These are phyloP conservation scores for Butorides virescens DNA, from an alignment of 2,113 vertebrate genomes.

Conservation along the genomic window DNA sequence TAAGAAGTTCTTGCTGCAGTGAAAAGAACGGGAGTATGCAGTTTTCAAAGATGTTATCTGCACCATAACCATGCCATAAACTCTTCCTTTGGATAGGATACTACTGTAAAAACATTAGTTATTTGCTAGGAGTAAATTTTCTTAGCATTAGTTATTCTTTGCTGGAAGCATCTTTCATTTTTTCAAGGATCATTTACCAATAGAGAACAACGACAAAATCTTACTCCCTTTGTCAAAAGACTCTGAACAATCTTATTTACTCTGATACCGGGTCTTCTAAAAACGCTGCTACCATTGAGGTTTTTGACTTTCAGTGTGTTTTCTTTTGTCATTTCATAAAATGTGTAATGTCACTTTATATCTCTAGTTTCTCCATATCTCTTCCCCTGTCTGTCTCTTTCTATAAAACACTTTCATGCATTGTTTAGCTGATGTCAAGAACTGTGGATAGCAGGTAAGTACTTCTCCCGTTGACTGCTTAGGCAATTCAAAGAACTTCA, in stretches of 20 bases:
- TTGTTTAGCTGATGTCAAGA: slow-evolving; percentile 40
- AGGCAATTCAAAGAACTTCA: neutral
- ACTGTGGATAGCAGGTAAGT: neutral
- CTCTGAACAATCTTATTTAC: neutral
- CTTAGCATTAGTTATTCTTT: neutral
- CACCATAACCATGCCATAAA: neutral
- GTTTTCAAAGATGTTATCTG: neutral
- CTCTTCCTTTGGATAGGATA: neutral
- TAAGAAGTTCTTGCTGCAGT: neutral
- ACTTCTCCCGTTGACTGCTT: neutral
- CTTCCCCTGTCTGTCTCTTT: neutral
- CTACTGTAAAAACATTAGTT: neutral
- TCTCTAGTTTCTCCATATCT: neutral
- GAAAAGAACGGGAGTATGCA: neutral
- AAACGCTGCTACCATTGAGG: neutral
- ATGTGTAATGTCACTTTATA: slow-evolving; percentile 19
- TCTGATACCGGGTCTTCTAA: neutral
- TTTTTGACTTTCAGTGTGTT: neutral
- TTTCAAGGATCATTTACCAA: slow-evolving; percentile 10
- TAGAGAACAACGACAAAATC: neutral
- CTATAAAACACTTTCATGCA: neutral
- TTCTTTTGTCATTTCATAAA: slow-evolving; percentile 33
- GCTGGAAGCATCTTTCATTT: neutral
- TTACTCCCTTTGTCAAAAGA: neutral
- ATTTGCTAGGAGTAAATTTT: neutral